Percentiles rank a stretch among this genome's conserved stretches.
phyloP scores from a whole-genome alignment of 2,113 vertebrate genomes.

The Podarcis cretensis region DNA sequence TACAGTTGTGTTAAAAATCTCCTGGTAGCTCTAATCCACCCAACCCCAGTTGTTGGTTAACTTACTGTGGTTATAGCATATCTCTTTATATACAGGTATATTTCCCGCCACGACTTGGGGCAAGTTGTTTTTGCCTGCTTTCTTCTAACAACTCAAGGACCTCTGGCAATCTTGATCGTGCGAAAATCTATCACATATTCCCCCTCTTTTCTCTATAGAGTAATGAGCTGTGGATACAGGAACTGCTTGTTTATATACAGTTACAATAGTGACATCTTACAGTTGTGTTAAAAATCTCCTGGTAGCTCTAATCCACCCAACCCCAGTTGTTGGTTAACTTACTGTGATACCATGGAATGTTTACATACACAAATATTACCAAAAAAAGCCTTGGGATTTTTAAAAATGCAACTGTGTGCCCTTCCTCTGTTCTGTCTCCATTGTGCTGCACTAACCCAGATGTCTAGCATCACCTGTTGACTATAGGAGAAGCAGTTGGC shows the following conservation, averaged over 20 bases:
- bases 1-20: not conserved
- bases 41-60: not conserved
- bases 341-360: not conserved
- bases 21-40: not conserved
- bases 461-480: not conserved
- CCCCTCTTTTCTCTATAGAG: not conserved
- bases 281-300: not conserved
- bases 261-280: not conserved
- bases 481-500: not conserved
- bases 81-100: no score
- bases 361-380: not conserved
- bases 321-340: not conserved
- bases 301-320: not conserved
- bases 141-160: no score
- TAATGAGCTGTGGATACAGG: not conserved
- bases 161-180: not conserved
- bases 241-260: not conserved
- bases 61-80: no score
- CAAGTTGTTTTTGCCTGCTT: no score
- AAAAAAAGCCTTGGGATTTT: not conserved
- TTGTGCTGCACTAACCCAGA: not conserved
- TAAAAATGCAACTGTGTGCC: not conserved
- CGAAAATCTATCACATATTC: not conserved
- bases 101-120: no score
- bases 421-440: not conserved